Evolutionary conservation across 1,140 invertebrate species (phyloP), one percentile per base, ranked within the genome.

Genomic region (Aradophagus sp.): DNA sequence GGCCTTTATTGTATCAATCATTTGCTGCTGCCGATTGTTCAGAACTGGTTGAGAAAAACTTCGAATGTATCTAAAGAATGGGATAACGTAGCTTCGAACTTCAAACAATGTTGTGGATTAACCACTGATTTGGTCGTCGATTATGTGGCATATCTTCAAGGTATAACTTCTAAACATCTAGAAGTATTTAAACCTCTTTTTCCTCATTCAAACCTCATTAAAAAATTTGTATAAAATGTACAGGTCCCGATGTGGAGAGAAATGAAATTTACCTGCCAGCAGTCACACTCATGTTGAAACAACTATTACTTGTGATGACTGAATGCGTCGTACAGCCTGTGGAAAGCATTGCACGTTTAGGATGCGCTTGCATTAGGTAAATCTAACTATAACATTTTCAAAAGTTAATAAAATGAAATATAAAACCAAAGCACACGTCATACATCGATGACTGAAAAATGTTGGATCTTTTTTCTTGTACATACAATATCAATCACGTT

Each of bases 61-160:
- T 84, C 85, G 2, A 88, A 89, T 70, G 89, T 92, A 42, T 88
- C 90, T 53, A 88, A 90, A 56, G 89, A 89, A 1, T 93, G 91
- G 90, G 91, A 92, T 70, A 89, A 89, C 32, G 90, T 91, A 65
- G 91, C 91, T 68, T 90, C 93, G 31, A 96, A 95, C 80, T 97
- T 97, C 76, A 97, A 97, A 78, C 95, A 97, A 76, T 97, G 93
- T 75, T 96, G 93, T 79, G 95, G 96, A 8, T 90, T 96, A 74
- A 93, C 93, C 15, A 95, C 94, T 2, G 95, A 97, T 78, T 86
- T 97, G 17, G 90, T 97, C n/a, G 95, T 97, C 0, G 91, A 95
- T 78, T 95, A 94, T 75, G 79, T 94, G 17, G 85, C 84, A 7
- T 85, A 88, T 48, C 79, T 91, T 17, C 87, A 90, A 78, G 88